Conservation (phyloP, 2,797 vertebrate species). For the Peromyscus nudipes region DNA sequence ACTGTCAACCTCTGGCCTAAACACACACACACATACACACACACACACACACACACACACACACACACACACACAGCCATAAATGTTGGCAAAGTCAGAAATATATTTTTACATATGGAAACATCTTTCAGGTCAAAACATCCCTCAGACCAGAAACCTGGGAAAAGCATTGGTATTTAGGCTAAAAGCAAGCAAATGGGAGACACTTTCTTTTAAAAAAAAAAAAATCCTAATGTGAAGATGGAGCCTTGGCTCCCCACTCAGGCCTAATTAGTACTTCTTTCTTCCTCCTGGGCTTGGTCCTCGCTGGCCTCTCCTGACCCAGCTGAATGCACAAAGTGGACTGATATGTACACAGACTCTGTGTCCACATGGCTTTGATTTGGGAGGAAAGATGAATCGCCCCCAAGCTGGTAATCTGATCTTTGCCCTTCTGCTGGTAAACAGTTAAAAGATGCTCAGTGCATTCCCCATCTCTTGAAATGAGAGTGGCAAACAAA, state of each 20-base stretch:
- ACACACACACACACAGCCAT: not conserved
- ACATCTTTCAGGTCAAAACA: constrained; percentile 17
- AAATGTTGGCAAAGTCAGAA: not conserved
- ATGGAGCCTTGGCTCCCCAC: not conserved
- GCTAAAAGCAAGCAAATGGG: constrained; percentile 5
- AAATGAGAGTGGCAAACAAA: constrained; percentile 47
- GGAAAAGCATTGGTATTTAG: not conserved
- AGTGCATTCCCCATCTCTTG: not conserved
- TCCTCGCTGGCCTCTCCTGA: not conserved
- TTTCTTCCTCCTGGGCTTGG: not conserved
- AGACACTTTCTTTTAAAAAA: not conserved
- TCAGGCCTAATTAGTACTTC: not conserved
- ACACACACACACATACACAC: too few species aligned
- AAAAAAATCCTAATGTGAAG: not conserved
- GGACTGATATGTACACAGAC: constrained; percentile 50
- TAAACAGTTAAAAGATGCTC: constrained; percentile 69
- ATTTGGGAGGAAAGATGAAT: constrained; percentile 67
- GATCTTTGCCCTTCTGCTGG: constrained; percentile 73
- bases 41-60: not conserved
- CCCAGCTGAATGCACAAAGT: not conserved
- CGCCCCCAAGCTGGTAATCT: constrained; percentile 46
- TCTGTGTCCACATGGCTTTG: constrained; percentile 68
- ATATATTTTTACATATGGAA: not conserved
- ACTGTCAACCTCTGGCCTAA: not conserved
- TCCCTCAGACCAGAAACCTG: not conserved